These are phyloP conservation scores for Hyposmocoma kahamanoa DNA, from an alignment of 1,140 invertebrate species.

Conservation along the genomic window DNA sequence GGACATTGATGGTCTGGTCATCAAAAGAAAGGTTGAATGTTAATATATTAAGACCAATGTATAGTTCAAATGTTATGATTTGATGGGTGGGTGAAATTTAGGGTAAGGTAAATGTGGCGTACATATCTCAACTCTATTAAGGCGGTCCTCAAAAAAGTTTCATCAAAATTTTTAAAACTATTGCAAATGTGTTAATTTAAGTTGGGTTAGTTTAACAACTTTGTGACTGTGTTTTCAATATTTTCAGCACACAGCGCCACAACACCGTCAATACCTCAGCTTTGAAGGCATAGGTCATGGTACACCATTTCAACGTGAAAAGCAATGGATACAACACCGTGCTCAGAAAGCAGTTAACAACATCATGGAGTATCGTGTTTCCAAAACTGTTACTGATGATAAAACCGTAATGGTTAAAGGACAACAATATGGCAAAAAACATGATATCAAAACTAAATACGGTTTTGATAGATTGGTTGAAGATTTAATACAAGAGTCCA, in stretches of 20 bases:
- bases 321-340: constrained; percentile 80
- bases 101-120: too few relatives aligned
- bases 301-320: constrained; percentile 83
- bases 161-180: too few relatives aligned
- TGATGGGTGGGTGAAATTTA: too few relatives aligned
- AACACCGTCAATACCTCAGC: constrained; percentile 89
- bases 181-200: too few relatives aligned
- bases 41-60: too few relatives aligned
- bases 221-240: constrained; percentile 7
- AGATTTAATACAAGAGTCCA: constrained; percentile 92
- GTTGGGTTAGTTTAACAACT: too few relatives aligned
- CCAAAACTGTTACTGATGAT: constrained; percentile 80
- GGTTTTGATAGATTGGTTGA: constrained; percentile 91
- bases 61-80: too few relatives aligned
- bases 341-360: constrained; percentile 84
- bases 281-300: constrained; percentile 86
- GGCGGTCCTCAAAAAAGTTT: too few relatives aligned
- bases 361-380: constrained; percentile 82
- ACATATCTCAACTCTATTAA: too few relatives aligned
- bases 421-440: constrained; percentile 72
- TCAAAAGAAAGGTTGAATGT: too few relatives aligned
- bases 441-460: constrained; percentile 87
- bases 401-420: constrained; percentile 80
- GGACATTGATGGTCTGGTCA: too few relatives aligned
- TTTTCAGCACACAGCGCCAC: constrained; percentile 85